Conservation (phyloP, 2,888 invertebrate species). For the Dasypogon diadema region DNA sequence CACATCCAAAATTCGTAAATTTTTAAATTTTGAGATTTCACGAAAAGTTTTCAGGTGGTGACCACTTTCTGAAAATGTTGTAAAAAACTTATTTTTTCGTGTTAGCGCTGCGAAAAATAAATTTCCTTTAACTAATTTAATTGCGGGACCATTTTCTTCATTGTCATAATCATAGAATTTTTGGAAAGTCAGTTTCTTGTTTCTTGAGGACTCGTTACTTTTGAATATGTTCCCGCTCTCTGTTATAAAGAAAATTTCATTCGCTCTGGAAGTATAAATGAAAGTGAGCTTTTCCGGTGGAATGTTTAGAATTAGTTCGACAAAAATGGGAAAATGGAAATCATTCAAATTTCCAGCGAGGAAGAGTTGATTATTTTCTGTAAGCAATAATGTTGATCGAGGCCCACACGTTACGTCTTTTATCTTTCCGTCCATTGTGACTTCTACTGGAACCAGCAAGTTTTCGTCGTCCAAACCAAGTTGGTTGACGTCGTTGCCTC, state of each 20-base stretch:
- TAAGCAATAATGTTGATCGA: conserved; percentile 65
- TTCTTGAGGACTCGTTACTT: conserved; percentile 64
- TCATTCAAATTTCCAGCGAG: conserved; percentile 66
- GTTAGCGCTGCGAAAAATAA: conserved; percentile 66
- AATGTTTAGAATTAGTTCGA: conserved; percentile 63
- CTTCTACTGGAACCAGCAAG: conserved; percentile 62
- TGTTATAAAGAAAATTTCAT: conserved; percentile 67
- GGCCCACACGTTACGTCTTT: conserved; percentile 66
- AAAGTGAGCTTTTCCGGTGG: conserved; percentile 63
- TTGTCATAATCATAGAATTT: conserved; percentile 67
- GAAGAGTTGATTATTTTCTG: conserved; percentile 63
- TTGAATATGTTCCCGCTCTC: conserved; percentile 66
- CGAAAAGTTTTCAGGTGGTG: conserved; percentile 68
- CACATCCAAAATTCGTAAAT: conserved; percentile 65
- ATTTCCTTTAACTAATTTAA: conserved; percentile 65
- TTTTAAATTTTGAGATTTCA: conserved; percentile 68
- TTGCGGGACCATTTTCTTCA: conserved; percentile 67
- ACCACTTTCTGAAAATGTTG: conserved; percentile 68
- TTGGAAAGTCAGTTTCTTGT: conserved; percentile 66
- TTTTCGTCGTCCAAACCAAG: conserved; percentile 59
- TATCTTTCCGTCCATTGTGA: conserved; percentile 62
- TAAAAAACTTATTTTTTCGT: conserved; percentile 66
- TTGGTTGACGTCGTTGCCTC: conserved; percentile 64
- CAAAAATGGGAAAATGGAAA: conserved; percentile 65
- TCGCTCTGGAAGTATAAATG: conserved; percentile 66